phyloP scores from a whole-genome alignment of 2,797 vertebrate genomes.

The Melanotaenia maccullochi region DNA sequence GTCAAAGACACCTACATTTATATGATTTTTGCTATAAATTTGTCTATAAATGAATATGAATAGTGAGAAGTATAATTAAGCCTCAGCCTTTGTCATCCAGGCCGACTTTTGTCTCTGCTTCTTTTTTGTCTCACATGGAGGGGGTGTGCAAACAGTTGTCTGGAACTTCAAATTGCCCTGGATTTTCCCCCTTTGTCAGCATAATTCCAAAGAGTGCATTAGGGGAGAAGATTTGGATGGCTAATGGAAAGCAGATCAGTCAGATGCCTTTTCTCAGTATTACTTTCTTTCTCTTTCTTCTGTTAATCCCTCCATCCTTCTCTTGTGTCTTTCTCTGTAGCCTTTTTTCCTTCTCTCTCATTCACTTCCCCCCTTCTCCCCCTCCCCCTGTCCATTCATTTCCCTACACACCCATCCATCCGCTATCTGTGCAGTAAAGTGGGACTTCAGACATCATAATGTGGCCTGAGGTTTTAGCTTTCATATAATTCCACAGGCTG shows the following conservation, averaged over 20 bases:
- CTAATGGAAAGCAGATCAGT: slow-evolving; percentile 86
- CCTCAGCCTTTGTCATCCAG: slow-evolving; percentile 37
- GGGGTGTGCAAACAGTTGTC: slow-evolving; percentile 73
- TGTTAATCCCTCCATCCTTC: slow-evolving; percentile 14
- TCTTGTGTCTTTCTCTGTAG: slow-evolving; percentile 33
- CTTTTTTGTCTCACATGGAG: slow-evolving; percentile 38
- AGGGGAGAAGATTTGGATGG: slow-evolving; percentile 77
- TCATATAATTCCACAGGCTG: slow-evolving; percentile 80
- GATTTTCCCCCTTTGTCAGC: slow-evolving; percentile 84
- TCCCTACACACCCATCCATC: slow-evolving; percentile 63
- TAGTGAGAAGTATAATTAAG: slow-evolving; percentile 48
- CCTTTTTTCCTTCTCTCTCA: slow-evolving; percentile 42
- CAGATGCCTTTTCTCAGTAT: slow-evolving; percentile 38
- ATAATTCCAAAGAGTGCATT: slow-evolving; percentile 81
- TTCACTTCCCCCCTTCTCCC: slow-evolving; percentile 14
- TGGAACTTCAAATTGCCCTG: slow-evolving; percentile 73
- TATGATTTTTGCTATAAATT: slow-evolving; percentile 10
- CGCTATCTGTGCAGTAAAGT: slow-evolving; percentile 74
- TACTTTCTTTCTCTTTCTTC: slow-evolving; percentile 19
- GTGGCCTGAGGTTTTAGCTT: slow-evolving; percentile 84
- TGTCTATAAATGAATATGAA: slow-evolving; percentile 33
- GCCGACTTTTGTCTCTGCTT: slow-evolving; percentile 34
- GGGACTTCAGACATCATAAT: slow-evolving; percentile 74
- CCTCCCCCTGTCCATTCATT: slow-evolving; percentile 26
- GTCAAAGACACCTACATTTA: slow-evolving; percentile 6